Evolutionary conservation across 2,888 invertebrate species (phyloP), one percentile per base, ranked within the genome.

Genomic region (Matsumyia berberina): DNA sequence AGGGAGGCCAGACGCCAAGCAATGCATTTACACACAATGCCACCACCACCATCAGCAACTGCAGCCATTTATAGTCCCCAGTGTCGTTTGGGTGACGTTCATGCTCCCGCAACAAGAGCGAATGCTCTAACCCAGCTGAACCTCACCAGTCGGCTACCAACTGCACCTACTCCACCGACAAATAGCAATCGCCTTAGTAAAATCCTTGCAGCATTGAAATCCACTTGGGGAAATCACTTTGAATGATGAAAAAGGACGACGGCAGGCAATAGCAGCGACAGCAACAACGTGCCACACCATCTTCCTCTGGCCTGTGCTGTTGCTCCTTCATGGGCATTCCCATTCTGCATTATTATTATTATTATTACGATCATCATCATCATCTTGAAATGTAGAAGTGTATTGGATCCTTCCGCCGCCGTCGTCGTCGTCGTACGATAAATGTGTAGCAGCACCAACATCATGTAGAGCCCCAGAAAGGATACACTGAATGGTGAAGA

Each of bases 201-300:
- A 80, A 74, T 85, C 80, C 80, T 70, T 76, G 53, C 39, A 64
- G 74, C 74, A 70, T 85, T 85, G 64, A 74, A 80, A 80, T 70
- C 66, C 80, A 85, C 74, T 85, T 70, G 85, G 74, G 70, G 29
- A 76, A 80, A 80, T 85, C 80, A 85, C 70, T 85, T 74, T 74
- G 74, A 76, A 70, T 80, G 85, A 66, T 76, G 74, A 80, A 60
- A 70, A 74, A 66, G 51, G 64, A 79, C 57, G 73, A 79, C 51
- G 46, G 51, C 51, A 67, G 35, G 29, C 55, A 42, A 39, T n/a
- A 29, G 42, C 15, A 11, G 46, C 29, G n/a, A 19, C 53, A 51
- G 53, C 53, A 53, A 15, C 42, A 12, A 49, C 64, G 29, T 17
- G 19, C 17, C 19, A 49, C 46, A 46, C 35, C 33, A 35, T 19